Percentiles rank a stretch among this genome's conserved stretches.
These are phyloP conservation scores for Phasianus colchicus DNA, from an alignment of 2,113 vertebrate genomes.

Conservation along the genomic window DNA sequence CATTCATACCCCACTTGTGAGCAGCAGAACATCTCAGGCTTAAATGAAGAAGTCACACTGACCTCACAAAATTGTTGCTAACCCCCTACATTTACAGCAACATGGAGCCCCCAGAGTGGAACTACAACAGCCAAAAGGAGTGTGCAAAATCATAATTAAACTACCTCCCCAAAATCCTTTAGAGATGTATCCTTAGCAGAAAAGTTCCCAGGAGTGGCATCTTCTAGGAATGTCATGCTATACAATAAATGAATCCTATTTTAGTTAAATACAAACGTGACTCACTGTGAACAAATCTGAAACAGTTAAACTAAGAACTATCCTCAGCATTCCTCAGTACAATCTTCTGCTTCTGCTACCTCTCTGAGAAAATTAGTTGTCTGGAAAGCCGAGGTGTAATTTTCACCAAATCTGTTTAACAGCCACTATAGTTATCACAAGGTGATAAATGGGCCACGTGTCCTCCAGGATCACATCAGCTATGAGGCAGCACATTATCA, in stretches of 20 bases:
- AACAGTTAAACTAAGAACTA: neutral
- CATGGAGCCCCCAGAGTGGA: neutral
- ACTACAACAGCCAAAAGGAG: neutral
- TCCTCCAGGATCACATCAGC: rapidly evolving
- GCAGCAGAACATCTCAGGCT: neutral
- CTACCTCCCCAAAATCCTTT: neutral
- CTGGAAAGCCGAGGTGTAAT: neutral
- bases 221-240: neutral
- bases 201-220: neutral
- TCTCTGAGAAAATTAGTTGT: neutral
- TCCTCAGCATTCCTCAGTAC: neutral
- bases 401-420: neutral
- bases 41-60: neutral
- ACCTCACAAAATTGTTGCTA: rapidly evolving
- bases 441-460: neutral
- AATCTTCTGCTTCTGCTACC: neutral
- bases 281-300: neutral
- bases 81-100: neutral
- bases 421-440: neutral
- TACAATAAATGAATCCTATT: neutral
- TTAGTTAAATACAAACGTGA: neutral
- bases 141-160: rapidly evolving
- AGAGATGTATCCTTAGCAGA: neutral
- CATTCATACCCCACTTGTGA: neutral
- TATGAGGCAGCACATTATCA: neutral